phyloP scores from a whole-genome alignment of 2,113 vertebrate species.

The Calypte anna region DNA sequence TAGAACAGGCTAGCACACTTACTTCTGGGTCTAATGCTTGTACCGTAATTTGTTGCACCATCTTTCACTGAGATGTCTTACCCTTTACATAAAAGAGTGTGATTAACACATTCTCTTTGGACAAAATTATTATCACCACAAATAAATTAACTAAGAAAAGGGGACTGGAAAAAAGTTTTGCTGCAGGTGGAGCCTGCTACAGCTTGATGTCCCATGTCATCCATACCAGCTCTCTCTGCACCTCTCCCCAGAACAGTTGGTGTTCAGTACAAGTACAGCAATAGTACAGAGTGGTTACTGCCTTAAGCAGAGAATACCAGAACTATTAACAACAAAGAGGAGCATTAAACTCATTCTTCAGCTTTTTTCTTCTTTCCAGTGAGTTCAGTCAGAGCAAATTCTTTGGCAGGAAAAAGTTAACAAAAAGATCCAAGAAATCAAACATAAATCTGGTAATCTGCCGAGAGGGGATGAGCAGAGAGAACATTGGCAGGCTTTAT shows the following conservation, averaged over 20 bases:
- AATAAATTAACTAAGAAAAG: not conserved
- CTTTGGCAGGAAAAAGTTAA: constrained; percentile 7
- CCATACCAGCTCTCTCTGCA: not conserved
- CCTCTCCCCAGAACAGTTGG: accelerated
- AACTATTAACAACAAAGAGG: not conserved
- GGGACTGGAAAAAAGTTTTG: not conserved
- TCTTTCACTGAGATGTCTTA: accelerated
- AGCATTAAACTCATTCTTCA: not conserved
- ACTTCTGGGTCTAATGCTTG: not conserved
- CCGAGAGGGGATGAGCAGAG: not conserved
- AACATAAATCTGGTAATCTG: constrained; percentile 30
- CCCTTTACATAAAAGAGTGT: accelerated
- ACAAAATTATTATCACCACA: not conserved
- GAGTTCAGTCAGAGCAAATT: constrained; percentile 35
- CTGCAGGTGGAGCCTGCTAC: not conserved
- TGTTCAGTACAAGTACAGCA: accelerated
- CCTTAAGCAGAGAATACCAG: not conserved
- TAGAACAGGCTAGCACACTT: not conserved
- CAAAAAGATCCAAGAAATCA: constrained; percentile 45
- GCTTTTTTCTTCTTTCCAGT: constrained; percentile 5
- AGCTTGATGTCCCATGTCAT: accelerated
- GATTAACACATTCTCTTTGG: not conserved
- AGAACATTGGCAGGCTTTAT: constrained; percentile 25
- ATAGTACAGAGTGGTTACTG: not conserved
- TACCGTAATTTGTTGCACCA: accelerated